Conservation (phyloP, 1,140 invertebrate species). For the Orchestia grillus region DNA sequence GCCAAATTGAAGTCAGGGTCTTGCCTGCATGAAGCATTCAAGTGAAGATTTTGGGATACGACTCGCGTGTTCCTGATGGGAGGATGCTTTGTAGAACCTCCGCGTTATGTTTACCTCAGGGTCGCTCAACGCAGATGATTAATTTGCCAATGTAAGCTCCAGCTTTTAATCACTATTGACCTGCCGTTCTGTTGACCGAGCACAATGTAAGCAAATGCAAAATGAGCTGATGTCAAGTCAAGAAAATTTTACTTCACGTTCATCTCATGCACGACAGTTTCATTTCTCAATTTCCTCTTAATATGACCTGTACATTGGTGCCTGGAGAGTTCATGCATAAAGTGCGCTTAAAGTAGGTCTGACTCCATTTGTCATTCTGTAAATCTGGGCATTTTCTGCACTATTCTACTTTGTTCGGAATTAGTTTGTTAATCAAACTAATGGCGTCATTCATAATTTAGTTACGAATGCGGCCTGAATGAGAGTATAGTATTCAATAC, state of each 20-base stretch:
- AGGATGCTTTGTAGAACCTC: not conserved
- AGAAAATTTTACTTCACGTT: not conserved
- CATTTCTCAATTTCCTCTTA: not conserved
- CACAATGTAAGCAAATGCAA: not conserved
- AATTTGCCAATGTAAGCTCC: not conserved
- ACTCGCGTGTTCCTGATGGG: not conserved
- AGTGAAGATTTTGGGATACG: not conserved
- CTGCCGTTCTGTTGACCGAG: not conserved
- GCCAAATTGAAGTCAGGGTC: not conserved
- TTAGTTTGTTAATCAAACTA: not conserved
- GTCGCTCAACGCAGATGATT: not conserved
- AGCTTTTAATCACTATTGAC: not conserved
- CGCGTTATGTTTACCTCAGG: not conserved
- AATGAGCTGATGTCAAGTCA: not conserved
- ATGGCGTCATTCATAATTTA: not conserved
- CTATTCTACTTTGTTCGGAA: not conserved
- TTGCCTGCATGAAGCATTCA: not conserved
- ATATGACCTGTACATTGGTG: not conserved
- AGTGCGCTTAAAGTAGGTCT: not conserved
- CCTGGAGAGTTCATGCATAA: not conserved
- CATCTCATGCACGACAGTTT: not conserved
- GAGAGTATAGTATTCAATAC: not conserved
- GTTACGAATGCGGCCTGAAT: not conserved
- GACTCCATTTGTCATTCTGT: too few relatives aligned
- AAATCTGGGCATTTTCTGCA: not conserved